phyloP scores from a whole-genome alignment of 1,140 invertebrate genomes.

The Theocolax elegans region DNA sequence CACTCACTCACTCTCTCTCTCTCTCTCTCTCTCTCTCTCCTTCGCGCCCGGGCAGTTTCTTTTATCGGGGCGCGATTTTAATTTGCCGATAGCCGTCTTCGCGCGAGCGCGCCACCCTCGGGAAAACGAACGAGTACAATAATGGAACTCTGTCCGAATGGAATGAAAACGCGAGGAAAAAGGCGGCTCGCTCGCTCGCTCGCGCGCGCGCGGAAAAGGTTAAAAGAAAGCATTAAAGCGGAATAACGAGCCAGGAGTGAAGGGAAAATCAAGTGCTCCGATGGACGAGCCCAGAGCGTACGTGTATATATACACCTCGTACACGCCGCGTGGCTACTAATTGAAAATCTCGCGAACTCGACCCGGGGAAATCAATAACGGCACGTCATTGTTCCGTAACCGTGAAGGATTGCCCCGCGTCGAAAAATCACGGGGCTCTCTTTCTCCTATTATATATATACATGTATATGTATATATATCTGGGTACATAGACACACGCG shows the following conservation, averaged over 20 bases:
- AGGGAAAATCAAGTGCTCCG: too few species aligned
- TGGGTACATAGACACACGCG: too few species aligned
- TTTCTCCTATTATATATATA: too few species aligned
- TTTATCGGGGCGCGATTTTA: slow-evolving; percentile 18
- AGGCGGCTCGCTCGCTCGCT: too few species aligned
- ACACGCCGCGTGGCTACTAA: neutral
- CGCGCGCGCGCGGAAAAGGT: neutral
- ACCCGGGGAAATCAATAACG: neutral
- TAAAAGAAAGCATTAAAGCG: neutral
- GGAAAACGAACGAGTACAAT: slow-evolving; percentile 1
- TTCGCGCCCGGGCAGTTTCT: neutral
- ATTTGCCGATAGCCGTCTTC: slow-evolving; percentile 6
- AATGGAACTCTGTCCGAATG: neutral
- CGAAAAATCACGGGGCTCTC: neutral
- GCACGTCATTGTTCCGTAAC: neutral
- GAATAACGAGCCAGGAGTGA: too few species aligned
- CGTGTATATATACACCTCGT: neutral
- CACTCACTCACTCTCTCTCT: neutral
- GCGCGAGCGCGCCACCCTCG: neutral
- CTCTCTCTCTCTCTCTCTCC: neutral
- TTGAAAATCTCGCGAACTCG: neutral
- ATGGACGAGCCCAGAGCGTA: neutral
- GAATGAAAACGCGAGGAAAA: neutral
- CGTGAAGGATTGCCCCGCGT: neutral
- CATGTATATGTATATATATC: too few species aligned